Conservation (phyloP, 2,113 vertebrate species). For the Neogobius melanostomus region DNA sequence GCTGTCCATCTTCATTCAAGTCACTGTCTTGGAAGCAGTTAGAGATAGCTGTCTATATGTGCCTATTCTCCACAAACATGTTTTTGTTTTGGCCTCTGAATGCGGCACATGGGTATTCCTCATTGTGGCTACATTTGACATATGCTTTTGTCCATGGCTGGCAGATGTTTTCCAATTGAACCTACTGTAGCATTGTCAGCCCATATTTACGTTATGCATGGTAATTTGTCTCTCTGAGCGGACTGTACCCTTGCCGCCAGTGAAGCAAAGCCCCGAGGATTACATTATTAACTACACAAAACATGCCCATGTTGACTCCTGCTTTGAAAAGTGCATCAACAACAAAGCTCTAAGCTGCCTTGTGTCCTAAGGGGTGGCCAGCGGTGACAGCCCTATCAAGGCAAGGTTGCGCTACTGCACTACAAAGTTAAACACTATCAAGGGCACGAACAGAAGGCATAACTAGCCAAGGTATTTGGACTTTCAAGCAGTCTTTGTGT, state of each 20-base stretch:
- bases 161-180: slow-evolving; percentile 1
- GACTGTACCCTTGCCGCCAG: neutral
- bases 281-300: slow-evolving; percentile 11
- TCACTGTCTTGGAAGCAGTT: slow-evolving; percentile 16
- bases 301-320: slow-evolving; percentile 3
- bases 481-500: slow-evolving; percentile 1
- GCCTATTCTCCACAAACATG: slow-evolving; percentile 4
- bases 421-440: slow-evolving; percentile 10
- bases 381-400: neutral
- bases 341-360: slow-evolving; percentile 4
- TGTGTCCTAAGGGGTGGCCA: neutral
- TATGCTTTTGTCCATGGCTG: neutral
- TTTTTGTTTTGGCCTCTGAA: neutral
- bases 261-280: slow-evolving; percentile 5
- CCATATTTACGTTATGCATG: neutral
- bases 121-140: slow-evolving; percentile 2
- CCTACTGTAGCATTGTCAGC: neutral
- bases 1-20: slow-evolving; percentile 31
- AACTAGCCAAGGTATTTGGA: neutral
- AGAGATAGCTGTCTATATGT: slow-evolving; percentile 8
- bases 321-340: neutral
- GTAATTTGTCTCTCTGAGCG: neutral
- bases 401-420: slow-evolving; percentile 22
- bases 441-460: neutral
- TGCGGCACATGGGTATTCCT: neutral